phyloP scores from a whole-genome alignment of 2,113 vertebrate genomes.

The Hydropotes inermis region DNA sequence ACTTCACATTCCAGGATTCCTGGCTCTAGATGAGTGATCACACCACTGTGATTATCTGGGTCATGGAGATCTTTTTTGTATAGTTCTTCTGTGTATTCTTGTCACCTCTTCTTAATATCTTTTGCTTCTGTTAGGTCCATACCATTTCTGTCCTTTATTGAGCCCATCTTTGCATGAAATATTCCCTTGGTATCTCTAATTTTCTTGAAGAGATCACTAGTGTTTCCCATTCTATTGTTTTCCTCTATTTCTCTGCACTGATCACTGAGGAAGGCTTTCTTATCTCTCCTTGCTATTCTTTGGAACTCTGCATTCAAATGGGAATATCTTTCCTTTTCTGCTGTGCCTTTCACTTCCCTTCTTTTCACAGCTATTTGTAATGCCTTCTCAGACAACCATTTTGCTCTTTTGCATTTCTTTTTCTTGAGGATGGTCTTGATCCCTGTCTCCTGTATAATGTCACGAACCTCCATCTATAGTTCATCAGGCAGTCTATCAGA shows the following conservation, averaged over 20 bases:
- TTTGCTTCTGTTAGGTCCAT: background rate
- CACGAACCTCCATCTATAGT: background rate
- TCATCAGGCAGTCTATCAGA: background rate
- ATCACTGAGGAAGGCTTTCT: rapidly evolving
- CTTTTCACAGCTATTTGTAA: background rate
- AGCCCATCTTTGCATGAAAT: background rate
- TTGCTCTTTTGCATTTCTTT: background rate
- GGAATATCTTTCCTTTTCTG: background rate
- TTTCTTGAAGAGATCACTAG: background rate
- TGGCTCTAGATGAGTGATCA: background rate
- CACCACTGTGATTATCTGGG: background rate
- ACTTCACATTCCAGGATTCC: background rate
- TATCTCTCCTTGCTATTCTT: background rate
- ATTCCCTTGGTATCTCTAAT: background rate
- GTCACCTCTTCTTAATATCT: background rate
- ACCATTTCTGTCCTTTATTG: background rate
- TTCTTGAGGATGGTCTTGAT: background rate
- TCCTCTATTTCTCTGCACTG: background rate
- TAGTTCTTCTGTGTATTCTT: background rate
- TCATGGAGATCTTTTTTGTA: background rate
- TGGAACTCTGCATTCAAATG: background rate
- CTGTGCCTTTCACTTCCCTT: background rate
- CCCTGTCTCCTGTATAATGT: background rate
- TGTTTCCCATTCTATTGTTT: background rate
- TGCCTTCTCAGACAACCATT: background rate